These are phyloP conservation scores for Drosophila malerkotliana DNA, from an alignment of 1,140 invertebrate species.

Conservation along the genomic window DNA sequence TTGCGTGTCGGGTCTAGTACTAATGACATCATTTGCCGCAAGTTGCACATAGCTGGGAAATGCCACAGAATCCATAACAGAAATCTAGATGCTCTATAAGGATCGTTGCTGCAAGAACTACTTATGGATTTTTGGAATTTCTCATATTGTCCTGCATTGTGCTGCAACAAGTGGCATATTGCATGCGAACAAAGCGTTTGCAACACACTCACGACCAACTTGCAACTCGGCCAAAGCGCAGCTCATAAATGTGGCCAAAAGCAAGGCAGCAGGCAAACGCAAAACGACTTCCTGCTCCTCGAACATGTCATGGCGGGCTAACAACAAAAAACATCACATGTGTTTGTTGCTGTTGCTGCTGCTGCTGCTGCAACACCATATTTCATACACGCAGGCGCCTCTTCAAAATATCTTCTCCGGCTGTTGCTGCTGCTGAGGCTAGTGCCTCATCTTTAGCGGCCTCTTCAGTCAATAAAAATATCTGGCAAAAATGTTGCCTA, in stretches of 20 bases:
- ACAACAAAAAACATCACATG: conserved; percentile 61
- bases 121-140: conserved; percentile 4
- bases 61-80: conserved; percentile 15
- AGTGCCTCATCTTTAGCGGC: conserved; percentile 49
- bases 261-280: conserved; percentile 44
- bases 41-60: conserved; percentile 19
- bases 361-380: conserved; percentile 48
- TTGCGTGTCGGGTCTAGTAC: conserved; percentile 55
- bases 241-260: conserved; percentile 73
- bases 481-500: conserved; percentile 68
- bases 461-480: conserved; percentile 80
- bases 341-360: background rate
- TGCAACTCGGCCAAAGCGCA: conserved; percentile 52
- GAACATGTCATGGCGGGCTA: conserved; percentile 69
- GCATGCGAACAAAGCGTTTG: conserved; percentile 56
- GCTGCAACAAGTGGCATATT: conserved; percentile 49
- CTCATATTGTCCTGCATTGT: conserved; percentile 12
- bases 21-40: conserved; percentile 75
- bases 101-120: conserved; percentile 9
- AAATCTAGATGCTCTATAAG: conserved; percentile 27
- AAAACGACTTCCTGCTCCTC: conserved; percentile 80
- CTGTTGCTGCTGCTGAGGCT: conserved; percentile 16
- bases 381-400: conserved; percentile 79
- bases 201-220: conserved; percentile 42
- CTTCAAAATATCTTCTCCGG: conserved; percentile 61